Percentiles rank a stretch among this genome's conserved stretches.
phyloP scores from a whole-genome alignment of 2,888 invertebrate genomes.

The Nomada hirtipes region DNA sequence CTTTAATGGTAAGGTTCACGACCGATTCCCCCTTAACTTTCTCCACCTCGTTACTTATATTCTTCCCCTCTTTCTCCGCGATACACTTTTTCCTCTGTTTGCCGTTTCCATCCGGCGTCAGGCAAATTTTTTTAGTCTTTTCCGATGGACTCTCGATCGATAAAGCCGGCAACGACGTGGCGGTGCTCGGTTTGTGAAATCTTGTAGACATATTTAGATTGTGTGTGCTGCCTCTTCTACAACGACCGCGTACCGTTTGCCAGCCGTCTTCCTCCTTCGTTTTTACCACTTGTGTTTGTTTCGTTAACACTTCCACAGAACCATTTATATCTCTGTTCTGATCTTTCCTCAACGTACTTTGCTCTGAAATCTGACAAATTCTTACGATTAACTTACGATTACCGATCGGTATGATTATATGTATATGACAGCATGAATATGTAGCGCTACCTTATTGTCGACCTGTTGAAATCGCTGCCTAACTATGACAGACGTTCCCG shows the following conservation, averaged over 20 bases:
- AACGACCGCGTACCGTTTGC: constrained; percentile 94
- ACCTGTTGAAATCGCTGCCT: constrained; percentile 72
- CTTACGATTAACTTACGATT: not conserved
- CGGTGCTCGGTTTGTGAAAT: constrained; percentile 93
- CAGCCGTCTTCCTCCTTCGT: constrained; percentile 89
- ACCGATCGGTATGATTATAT: not conserved
- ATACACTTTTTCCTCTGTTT: constrained; percentile 70
- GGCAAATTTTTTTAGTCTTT: constrained; percentile 76
- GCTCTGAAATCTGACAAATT: constrained; percentile 62
- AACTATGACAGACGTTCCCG: constrained; percentile 78
- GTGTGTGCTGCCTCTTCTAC: constrained; percentile 88
- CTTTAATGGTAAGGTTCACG: constrained; percentile 46
- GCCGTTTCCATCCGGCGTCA: constrained; percentile 74
- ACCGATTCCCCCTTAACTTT: constrained; percentile 69
- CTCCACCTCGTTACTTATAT: constrained; percentile 73
- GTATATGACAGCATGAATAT: too few species aligned
- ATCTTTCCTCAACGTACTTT: constrained; percentile 58
- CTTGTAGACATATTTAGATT: constrained; percentile 87
- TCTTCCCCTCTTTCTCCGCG: constrained; percentile 73
- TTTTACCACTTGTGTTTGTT: constrained; percentile 78
- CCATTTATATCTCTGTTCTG: constrained; percentile 77
- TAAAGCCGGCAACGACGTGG: constrained; percentile 92
- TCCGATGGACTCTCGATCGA: constrained; percentile 81
- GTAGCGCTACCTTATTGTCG: constrained; percentile 67
- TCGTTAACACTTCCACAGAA: constrained; percentile 77